These are phyloP conservation scores for Leptopilina clavipes DNA, from an alignment of 1,140 invertebrate genomes.

Conservation along the genomic window DNA sequence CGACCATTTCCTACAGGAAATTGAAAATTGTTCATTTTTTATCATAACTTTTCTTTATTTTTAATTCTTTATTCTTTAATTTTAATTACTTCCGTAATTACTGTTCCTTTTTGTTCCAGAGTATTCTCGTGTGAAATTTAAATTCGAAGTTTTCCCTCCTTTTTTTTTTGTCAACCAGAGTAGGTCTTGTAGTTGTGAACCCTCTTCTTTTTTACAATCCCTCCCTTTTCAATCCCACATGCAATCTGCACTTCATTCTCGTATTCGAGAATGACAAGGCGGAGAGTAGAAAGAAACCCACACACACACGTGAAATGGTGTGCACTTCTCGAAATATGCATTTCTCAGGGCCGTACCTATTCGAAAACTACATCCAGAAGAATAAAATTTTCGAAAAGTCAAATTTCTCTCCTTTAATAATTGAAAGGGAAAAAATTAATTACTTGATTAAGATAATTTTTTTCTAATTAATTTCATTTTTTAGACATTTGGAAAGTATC, in stretches of 20 bases:
- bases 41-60: no score
- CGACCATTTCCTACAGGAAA: no score
- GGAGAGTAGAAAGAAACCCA: constrained; percentile 16
- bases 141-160: background rate
- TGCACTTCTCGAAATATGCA: constrained; percentile 5
- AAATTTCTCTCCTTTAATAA: no score
- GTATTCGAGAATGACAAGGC: constrained; percentile 5
- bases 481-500: no score
- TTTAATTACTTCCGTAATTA: no score
- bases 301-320: background rate
- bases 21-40: no score
- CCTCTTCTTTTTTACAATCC: constrained; percentile 11
- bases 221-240: constrained; percentile 9
- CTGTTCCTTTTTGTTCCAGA: background rate
- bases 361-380: no score
- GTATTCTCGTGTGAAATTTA: background rate
- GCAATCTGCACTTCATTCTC: constrained; percentile 25
- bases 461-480: no score
- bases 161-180: background rate
- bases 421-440: no score
- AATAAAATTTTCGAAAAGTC: no score
- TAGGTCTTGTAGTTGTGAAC: constrained; percentile 1
- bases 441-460: no score
- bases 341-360: background rate
- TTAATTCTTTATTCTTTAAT: no score